Conservation (phyloP, 2,888 invertebrate species). For the Eristalinus aeneus region DNA sequence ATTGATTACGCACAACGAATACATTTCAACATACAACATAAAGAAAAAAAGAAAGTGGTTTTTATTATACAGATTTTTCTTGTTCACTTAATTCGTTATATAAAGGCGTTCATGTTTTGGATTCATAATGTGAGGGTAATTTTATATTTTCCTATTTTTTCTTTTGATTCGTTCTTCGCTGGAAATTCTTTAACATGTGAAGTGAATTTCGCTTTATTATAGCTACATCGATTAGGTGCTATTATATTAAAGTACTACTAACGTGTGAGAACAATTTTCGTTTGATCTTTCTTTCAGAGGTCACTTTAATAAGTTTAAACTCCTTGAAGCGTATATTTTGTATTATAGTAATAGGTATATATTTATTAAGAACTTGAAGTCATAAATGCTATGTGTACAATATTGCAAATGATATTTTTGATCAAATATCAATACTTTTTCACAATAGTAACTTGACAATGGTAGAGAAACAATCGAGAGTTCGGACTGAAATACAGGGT, state of each 20-base stretch:
- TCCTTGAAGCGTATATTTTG: slow-evolving; percentile 13
- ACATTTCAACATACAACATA: slow-evolving; percentile 5
- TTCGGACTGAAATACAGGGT: no score
- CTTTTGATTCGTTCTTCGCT: neutral
- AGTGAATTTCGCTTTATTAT: slow-evolving; percentile 41
- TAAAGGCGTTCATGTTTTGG: slow-evolving; percentile 48
- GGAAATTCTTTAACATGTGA: slow-evolving; percentile 47
- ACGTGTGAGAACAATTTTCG: slow-evolving; percentile 39
- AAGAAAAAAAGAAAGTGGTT: slow-evolving; percentile 6
- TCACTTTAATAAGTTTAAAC: slow-evolving; percentile 41
- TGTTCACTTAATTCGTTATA: slow-evolving; percentile 48
- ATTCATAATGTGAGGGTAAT: slow-evolving; percentile 17
- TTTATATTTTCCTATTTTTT: slow-evolving; percentile 22
- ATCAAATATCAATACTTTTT: no score
- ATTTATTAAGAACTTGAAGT: no score
- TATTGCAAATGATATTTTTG: no score
- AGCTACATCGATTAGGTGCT: slow-evolving; percentile 59
- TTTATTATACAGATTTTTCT: slow-evolving; percentile 48
- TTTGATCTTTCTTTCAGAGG: slow-evolving; percentile 26
- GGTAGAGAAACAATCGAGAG: no score
- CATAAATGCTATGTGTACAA: no score
- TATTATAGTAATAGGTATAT: neutral
- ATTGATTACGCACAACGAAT: slow-evolving; percentile 43
- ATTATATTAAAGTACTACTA: slow-evolving; percentile 46
- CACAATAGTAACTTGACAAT: no score